phyloP scores from a whole-genome alignment of 2,888 invertebrate genomes.

The Leucozona laternaria region DNA sequence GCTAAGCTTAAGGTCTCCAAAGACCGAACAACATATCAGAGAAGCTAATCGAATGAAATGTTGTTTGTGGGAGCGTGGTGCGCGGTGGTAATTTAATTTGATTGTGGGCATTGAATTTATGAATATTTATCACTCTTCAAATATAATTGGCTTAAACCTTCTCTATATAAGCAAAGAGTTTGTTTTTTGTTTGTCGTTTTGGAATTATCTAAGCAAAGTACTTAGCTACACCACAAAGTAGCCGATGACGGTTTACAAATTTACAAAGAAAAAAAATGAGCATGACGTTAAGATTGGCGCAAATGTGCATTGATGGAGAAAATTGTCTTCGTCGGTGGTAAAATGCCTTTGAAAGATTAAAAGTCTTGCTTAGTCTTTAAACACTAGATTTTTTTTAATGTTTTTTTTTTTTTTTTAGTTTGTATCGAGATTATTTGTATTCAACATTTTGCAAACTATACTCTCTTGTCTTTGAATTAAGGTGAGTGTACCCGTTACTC shows the following conservation, averaged over 20 bases:
- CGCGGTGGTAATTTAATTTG: conserved; percentile 40
- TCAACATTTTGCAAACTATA: not conserved
- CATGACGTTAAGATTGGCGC: conserved; percentile 30
- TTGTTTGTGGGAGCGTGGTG: conserved; percentile 10
- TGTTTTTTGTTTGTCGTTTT: conserved; percentile 8
- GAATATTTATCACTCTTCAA: conserved; percentile 60
- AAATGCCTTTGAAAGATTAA: conserved; percentile 14
- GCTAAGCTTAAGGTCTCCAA: conserved; percentile 3
- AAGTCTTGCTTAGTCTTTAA: not conserved
- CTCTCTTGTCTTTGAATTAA: too few relatives aligned
- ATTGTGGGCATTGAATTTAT: conserved; percentile 61
- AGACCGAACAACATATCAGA: conserved; percentile 21
- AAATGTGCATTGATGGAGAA: conserved; percentile 26
- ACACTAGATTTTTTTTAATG: too few relatives aligned
- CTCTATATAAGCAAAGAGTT: conserved; percentile 48
- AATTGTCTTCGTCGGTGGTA: conserved; percentile 49
- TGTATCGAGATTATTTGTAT: not conserved
- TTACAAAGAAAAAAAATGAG: not conserved
- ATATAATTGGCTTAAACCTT: conserved; percentile 64
- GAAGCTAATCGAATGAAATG: conserved; percentile 63
- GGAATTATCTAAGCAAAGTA: conserved; percentile 57
- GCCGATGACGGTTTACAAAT: conserved; percentile 12
- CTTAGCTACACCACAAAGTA: conserved; percentile 41
- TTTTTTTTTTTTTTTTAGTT: not conserved
- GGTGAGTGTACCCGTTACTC: too few relatives aligned